These are phyloP conservation scores for Drosophila robusta DNA, from an alignment of 2,888 invertebrate genomes.

Conservation along the genomic window DNA sequence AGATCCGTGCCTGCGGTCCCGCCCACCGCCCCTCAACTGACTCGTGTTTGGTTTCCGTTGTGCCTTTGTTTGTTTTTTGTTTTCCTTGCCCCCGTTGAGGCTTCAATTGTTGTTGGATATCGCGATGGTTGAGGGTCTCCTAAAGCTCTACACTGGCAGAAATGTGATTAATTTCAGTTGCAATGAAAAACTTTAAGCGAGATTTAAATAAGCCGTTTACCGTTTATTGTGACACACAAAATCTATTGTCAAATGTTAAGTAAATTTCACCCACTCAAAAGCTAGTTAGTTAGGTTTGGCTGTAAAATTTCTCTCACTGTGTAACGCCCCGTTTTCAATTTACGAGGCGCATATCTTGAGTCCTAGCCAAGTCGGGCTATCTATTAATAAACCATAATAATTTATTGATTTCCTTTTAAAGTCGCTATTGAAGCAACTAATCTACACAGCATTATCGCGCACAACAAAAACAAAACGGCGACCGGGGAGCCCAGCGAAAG, in stretches of 20 bases:
- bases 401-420: constrained; percentile 76
- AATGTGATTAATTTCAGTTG: neutral
- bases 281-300: too few relatives aligned
- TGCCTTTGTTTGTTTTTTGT: constrained; percentile 48
- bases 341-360: constrained; percentile 59
- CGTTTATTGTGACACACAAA: too few relatives aligned
- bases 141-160: constrained; percentile 42
- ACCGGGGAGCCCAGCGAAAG: constrained; percentile 3
- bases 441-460: constrained; percentile 71
- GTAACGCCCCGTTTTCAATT: constrained; percentile 60
- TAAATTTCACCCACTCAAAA: too few relatives aligned
- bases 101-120: constrained; percentile 29
- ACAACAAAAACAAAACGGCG: constrained; percentile 14
- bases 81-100: constrained; percentile 44
- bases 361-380: constrained; percentile 45
- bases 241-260: too few relatives aligned
- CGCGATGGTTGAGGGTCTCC: constrained; percentile 27
- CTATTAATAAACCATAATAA: constrained; percentile 79
- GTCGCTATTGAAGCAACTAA: constrained; percentile 76
- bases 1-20: constrained; percentile 9
- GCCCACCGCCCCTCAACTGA: constrained; percentile 12
- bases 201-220: too few relatives aligned
- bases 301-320: constrained; percentile 29
- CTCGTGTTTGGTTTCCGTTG: constrained; percentile 51
- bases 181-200: too few relatives aligned